Conservation (phyloP, 2,113 vertebrate species). For the Labeo catla region DNA sequence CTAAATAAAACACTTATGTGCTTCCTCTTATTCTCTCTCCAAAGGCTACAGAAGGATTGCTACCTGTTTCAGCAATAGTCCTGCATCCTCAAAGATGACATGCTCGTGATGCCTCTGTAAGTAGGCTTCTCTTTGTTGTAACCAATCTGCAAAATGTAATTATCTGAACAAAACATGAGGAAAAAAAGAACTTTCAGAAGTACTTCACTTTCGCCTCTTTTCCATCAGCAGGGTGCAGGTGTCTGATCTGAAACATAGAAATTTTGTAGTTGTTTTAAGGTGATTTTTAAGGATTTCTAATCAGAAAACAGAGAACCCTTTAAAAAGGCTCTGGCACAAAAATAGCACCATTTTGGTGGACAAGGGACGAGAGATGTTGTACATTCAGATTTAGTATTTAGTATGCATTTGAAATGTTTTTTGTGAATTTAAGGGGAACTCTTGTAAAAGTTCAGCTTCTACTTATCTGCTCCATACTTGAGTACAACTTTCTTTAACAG, state of each 20-base stretch:
- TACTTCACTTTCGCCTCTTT: background rate
- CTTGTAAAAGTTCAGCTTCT: background rate
- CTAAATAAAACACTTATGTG: conserved; percentile 53
- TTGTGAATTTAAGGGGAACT: background rate
- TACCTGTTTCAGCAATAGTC: conserved; percentile 59
- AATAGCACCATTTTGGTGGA: background rate
- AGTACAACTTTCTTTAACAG: background rate
- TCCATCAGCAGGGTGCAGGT: conserved; percentile 5
- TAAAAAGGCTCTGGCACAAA: background rate
- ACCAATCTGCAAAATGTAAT: background rate
- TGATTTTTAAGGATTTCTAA: background rate
- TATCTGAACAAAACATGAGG: background rate
- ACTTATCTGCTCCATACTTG: background rate
- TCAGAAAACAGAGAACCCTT: background rate
- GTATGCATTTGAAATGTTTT: background rate
- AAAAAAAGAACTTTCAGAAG: background rate
- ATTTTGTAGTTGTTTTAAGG: background rate
- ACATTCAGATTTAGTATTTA: background rate
- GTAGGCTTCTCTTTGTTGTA: conserved; percentile 60
- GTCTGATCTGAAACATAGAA: background rate
- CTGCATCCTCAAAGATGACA: conserved; percentile 56
- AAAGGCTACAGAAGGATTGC: conserved; percentile 69
- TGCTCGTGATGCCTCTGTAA: conserved; percentile 77
- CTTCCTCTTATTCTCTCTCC: conserved; percentile 51
- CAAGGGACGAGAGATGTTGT: background rate